Percentiles rank a stretch among this genome's conserved stretches.
Conservation (phyloP, 1,140 invertebrate species). For the Octopus sinensis region DNA sequence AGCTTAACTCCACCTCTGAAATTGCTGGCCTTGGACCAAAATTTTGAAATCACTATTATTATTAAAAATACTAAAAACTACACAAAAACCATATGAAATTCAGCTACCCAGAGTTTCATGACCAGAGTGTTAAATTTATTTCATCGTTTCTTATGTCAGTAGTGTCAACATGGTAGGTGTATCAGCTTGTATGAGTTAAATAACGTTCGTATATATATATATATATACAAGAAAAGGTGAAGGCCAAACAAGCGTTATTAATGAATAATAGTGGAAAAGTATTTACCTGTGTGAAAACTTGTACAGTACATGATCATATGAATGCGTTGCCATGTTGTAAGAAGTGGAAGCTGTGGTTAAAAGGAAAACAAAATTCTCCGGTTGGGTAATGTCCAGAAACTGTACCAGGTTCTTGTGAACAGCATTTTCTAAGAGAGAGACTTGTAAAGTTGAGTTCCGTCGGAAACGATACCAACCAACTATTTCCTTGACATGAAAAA, state of each 20-base stretch:
- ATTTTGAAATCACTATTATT: too few species aligned
- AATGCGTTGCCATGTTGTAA: slow-evolving; percentile 30
- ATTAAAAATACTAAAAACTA: too few species aligned
- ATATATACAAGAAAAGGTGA: not conserved
- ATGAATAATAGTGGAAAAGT: not conserved
- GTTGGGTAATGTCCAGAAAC: slow-evolving; percentile 13
- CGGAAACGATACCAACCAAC: slow-evolving; percentile 45
- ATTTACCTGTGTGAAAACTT: slow-evolving; percentile 18
- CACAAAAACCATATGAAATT: too few species aligned
- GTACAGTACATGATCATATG: slow-evolving; percentile 33
- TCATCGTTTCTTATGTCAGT: not conserved
- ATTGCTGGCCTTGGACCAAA: too few species aligned
- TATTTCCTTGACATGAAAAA: slow-evolving; percentile 35
- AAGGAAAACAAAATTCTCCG: slow-evolving; percentile 33
- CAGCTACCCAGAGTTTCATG: not conserved
- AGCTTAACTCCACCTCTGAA: too few species aligned
- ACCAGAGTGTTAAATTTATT: not conserved
- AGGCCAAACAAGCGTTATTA: not conserved
- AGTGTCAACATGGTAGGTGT: not conserved
- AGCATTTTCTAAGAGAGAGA: slow-evolving; percentile 34
- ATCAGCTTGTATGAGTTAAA: not conserved
- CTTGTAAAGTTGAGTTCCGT: slow-evolving; percentile 30
- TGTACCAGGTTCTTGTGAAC: slow-evolving; percentile 30
- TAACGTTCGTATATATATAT: not conserved
- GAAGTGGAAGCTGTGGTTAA: slow-evolving; percentile 26